Evolutionary conservation across 1,140 invertebrate genomes (phyloP), one percentile per base, ranked within the genome.

Genomic region (Octopus sinensis): DNA sequence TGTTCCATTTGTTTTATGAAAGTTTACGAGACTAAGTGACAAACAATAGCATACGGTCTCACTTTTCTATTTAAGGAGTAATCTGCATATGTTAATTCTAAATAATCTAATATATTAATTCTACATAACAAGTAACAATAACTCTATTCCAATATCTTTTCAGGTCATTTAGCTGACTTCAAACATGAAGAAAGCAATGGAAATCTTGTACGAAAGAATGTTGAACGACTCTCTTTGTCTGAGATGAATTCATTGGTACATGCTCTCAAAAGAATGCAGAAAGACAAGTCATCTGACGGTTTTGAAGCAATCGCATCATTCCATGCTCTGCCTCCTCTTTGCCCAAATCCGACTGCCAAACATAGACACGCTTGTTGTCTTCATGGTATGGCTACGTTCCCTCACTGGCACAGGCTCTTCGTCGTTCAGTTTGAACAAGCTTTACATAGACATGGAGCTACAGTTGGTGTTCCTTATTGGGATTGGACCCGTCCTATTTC

Each of bases 401-500:
- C 83, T 5, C 82, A 83, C 23, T 85, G 84, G 84, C 84, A 85
- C 79, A 54, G 84, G 17, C 80, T 84, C 23, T 85, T 84, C 79
- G 82, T 84, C 0, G 81, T 85, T 5, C 84, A 85, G 78, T 81
- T 84, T 23, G 84, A 85, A 77, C 73, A 80, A 30, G 80, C 83
- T 54, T 80, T 85, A 17, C 82, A 80, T 13, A 77, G 73, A 10
- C 53, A 85, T 10, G 84, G 84, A 23, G 81, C 81, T 12, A n/a
- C 43, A 17, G 78, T 85, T 23, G 84, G 84, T 54, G 54, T 85
- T 4, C 83, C 83, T 7, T 77, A 80, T 17, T 80, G 81, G n/a
- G 53, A 77, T 68, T 81, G 78, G 23, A 51, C 78, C 6, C 56
- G 82, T 51, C 82, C 83, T 9, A 79, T 79, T 43, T 78, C 80